phyloP scores from a whole-genome alignment of 2,888 invertebrate genomes.

The Ligdia adustata region DNA sequence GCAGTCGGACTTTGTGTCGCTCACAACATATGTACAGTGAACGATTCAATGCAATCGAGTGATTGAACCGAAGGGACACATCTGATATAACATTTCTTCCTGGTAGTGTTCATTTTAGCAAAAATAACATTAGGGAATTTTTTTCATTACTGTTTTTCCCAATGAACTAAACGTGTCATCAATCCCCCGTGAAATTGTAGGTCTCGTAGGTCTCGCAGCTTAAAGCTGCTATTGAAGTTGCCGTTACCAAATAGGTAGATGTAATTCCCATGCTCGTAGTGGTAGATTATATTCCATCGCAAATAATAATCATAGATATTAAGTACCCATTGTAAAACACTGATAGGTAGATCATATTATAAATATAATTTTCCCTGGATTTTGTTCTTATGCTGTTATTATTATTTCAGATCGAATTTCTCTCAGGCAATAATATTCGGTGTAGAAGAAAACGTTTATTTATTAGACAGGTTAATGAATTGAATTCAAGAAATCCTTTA shows the following conservation, averaged over 20 bases:
- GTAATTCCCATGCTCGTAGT: too few species aligned
- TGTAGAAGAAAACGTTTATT: not conserved
- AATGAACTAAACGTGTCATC: too few species aligned
- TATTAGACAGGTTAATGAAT: not conserved
- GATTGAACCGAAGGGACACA: too few species aligned
- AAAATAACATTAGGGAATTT: too few species aligned
- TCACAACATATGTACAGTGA: conserved; percentile 66
- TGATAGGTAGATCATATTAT: conserved; percentile 1
- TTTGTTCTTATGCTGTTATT: conserved; percentile 1
- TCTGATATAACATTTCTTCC: too few species aligned
- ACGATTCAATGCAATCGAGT: conserved; percentile 58
- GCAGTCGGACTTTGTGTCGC: conserved; percentile 56
- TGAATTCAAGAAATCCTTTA: conserved; percentile 1
- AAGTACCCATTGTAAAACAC: not conserved
- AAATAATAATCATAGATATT: conserved; percentile 4
- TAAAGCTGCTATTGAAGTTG: too few species aligned
- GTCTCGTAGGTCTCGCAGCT: too few species aligned
- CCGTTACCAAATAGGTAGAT: too few species aligned
- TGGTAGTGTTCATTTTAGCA: conserved; percentile 15
- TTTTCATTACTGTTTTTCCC: too few species aligned
- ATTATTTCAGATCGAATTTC: conserved; percentile 2
- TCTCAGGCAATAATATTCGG: not conserved
- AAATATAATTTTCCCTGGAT: not conserved
- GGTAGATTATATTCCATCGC: not conserved
- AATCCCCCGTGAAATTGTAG: too few species aligned